Evolutionary conservation across 37 sponge, comb jelly and placozoan genomes (phyloP), one percentile per base, ranked within the genome.

Genomic region (Diacarnus erythraeanus): DNA sequence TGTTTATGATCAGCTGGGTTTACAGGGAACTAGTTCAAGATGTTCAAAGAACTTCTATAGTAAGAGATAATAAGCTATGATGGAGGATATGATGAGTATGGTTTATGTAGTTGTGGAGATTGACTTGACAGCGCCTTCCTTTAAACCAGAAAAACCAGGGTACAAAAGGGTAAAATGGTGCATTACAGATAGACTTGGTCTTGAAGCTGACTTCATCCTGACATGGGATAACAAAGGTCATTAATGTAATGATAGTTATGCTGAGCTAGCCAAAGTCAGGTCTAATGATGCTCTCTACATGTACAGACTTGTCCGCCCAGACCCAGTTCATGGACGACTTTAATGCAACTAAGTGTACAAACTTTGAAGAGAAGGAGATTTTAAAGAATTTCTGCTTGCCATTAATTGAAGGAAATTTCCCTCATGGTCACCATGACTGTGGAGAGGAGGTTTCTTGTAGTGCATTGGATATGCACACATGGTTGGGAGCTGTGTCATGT

Each of bases 1-100:
- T 26, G 64, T 86, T 0, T 85, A 81, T 64, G 82, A 88, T 69
- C 77, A 84, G 56, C 66, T 92, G 40, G 93, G 93, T 22, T 69
- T 92, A 27, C 83, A 75, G 3, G 90, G 93, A 37, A 80, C 30
- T 31, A 68, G 80, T 0, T 92, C 92, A n/a, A 34, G 64, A 15
- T 87, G 67, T 56, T 51, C 77, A 44, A 72, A 77, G 26, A 59
- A 80, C n/a, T 77, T 72, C 21, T 77, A 58, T 58, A 12, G 91
- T 90, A 33, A 71, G 79, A 69, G n/a, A n/a, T n/a, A n/a, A n/a
- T n/a, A n/a, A n/a, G n/a, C n/a, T n/a, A n/a, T n/a, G n/a, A n/a
- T n/a, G n/a, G n/a, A n/a, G n/a, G n/a, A n/a, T n/a, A n/a, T n/a
- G n/a, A n/a, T n/a, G n/a, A n/a, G 12, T 47, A 12, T 47, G 10